A percentile compares a stretch with the other conserved stretches of the same genome.
Conservation (phyloP, 2,113 vertebrate species). For the Hypocryptadius cinnamomeus region DNA sequence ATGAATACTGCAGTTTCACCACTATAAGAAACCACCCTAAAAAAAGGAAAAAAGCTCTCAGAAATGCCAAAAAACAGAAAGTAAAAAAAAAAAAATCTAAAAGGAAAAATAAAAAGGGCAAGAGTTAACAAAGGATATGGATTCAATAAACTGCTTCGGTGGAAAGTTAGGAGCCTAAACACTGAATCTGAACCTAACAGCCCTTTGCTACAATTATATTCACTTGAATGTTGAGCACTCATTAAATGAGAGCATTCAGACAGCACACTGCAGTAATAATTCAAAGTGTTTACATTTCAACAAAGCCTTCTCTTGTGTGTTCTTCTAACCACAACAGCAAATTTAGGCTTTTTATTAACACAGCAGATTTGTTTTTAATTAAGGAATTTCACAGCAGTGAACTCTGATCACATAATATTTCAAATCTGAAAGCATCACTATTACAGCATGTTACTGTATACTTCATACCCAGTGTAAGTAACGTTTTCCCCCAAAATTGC, state of each 20-base stretch:
- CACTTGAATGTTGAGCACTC: background rate
- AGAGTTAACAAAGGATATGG: background rate
- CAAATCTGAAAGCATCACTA: background rate
- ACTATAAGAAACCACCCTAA: background rate
- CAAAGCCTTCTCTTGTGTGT: constrained; percentile 36
- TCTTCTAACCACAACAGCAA: constrained; percentile 39
- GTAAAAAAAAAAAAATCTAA: background rate
- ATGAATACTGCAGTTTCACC: background rate
- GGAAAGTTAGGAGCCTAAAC: background rate
- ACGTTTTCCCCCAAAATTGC: background rate
- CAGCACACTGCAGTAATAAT: constrained; percentile 4
- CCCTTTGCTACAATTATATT: background rate
- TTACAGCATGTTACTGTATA: background rate
- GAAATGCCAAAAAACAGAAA: background rate
- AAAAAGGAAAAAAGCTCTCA: background rate
- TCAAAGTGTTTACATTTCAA: constrained; percentile 55
- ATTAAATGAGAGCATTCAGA: constrained; percentile 1
- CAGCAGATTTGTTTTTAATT: constrained; percentile 49
- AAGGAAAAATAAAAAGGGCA: background rate
- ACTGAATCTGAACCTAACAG: constrained; percentile 1
- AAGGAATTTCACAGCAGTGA: constrained; percentile 42
- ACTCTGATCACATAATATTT: constrained; percentile 39
- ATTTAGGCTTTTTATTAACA: constrained; percentile 50
- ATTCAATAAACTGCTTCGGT: background rate
- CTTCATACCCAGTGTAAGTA: background rate